Evolutionary conservation across 2,113 vertebrate genomes (phyloP).

Genomic region (Lophotis ruficrista): DNA sequence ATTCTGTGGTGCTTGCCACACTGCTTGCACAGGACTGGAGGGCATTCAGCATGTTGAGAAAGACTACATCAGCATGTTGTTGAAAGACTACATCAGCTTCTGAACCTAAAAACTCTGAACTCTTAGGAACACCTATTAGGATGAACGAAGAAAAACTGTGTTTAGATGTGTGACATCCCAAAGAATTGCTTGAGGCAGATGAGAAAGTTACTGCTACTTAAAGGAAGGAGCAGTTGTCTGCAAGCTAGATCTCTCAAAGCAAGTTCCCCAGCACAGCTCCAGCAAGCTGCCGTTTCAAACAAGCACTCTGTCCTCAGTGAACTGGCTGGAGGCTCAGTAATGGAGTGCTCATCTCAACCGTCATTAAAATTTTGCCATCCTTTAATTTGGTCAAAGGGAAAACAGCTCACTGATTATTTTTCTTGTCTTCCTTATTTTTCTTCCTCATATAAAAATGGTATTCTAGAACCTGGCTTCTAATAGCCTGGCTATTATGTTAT

Average conservation of each 20-base stretch:
- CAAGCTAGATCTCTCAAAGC: neutral
- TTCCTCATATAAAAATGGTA: neutral
- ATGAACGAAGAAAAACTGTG: constrained; percentile 59
- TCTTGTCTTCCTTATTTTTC: neutral
- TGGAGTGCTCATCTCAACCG: neutral
- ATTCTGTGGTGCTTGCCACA: constrained; percentile 57
- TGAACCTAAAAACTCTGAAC: constrained; percentile 73
- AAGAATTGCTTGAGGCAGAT: constrained; percentile 65
- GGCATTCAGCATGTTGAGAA: constrained; percentile 65
- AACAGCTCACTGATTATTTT: neutral
- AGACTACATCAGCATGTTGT: constrained; percentile 65
- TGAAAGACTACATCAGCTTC: constrained; percentile 63
- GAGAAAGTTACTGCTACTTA: constrained; percentile 22
- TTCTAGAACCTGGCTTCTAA: neutral
- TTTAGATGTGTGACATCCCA: constrained; percentile 67
- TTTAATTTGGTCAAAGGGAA: neutral
- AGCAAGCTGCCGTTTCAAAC: neutral
- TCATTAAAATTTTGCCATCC: neutral
- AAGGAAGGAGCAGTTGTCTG: constrained; percentile 3
- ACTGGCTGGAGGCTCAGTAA: neutral
- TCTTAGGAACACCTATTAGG: constrained; percentile 65
- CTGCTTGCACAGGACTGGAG: constrained; percentile 61
- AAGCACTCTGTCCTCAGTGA: neutral
- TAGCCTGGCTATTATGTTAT: neutral
- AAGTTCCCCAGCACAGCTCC: neutral